Evolutionary conservation across 1,140 invertebrate genomes (phyloP).

Genomic region (Notospermus geniculatus): DNA sequence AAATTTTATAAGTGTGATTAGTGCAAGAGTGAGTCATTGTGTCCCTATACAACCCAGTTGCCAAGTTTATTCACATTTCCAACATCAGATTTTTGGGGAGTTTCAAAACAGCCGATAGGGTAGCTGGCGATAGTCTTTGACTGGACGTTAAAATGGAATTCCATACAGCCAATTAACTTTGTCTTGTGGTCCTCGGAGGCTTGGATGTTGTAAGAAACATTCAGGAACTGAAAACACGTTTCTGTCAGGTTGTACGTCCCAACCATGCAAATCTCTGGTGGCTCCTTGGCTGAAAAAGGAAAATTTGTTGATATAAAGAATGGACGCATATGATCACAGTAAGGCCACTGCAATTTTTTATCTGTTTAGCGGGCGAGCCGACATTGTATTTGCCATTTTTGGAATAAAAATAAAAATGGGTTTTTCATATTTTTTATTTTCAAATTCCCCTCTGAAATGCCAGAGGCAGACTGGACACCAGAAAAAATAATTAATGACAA

Average conservation of each 20-base stretch:
- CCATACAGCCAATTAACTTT: not conserved
- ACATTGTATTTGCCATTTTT: too few species aligned
- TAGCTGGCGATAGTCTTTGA: conserved; percentile 4
- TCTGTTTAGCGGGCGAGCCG: too few species aligned
- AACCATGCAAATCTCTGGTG: conserved; percentile 1
- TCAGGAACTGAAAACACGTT: conserved; percentile 3
- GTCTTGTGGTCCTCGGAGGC: not conserved
- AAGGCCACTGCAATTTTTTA: not conserved
- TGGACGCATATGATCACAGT: not conserved
- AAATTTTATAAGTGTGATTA: too few species aligned
- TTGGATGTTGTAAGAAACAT: not conserved
- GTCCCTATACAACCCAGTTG: conserved; percentile 3
- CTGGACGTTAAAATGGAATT: conserved; percentile 3
- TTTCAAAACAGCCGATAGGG: not conserved
- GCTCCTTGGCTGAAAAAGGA: conserved; percentile 4
- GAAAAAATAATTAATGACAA: not conserved
- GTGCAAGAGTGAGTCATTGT: too few species aligned
- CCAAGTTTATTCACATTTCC: conserved; percentile 1
- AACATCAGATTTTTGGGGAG: not conserved
- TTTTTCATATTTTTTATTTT: too few species aligned
- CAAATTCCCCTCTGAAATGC: too few species aligned
- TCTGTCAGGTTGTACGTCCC: not conserved
- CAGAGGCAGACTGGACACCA: not conserved
- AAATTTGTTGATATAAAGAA: too few species aligned
- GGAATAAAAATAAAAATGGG: too few species aligned